Percentiles rank a stretch among this genome's conserved stretches.
These are phyloP conservation scores for Terebella lapidaria DNA, from an alignment of 2,888 invertebrate species.

Conservation along the genomic window DNA sequence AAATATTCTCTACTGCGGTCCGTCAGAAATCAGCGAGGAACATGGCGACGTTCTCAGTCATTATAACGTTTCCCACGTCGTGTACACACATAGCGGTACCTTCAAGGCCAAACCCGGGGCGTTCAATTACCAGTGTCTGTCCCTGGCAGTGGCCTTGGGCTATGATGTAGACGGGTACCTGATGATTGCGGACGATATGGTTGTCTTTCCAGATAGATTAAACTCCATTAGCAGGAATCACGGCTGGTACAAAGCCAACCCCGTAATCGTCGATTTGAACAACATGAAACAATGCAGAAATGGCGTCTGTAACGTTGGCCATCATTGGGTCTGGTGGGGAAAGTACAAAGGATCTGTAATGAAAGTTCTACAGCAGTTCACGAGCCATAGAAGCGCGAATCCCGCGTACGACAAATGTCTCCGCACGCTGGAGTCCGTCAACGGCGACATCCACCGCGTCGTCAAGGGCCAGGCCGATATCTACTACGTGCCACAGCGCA, in stretches of 20 bases:
- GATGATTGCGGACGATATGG: conserved; percentile 24
- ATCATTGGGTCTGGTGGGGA: conserved; percentile 23
- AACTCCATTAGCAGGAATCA: neutral
- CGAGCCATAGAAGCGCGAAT: neutral
- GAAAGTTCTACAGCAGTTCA: conserved; percentile 7
- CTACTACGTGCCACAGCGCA: conserved; percentile 22
- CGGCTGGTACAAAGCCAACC: conserved; percentile 17
- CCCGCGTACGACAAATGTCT: neutral
- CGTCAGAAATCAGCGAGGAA: conserved; percentile 6
- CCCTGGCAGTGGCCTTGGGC: conserved; percentile 14
- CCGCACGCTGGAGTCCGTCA: conserved; percentile 7
- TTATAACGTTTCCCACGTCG: conserved; percentile 15
- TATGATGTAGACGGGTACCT: conserved; percentile 20
- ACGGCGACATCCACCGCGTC: conserved; percentile 16
- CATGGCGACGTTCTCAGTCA: conserved; percentile 5
- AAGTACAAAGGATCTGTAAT: conserved; percentile 16
- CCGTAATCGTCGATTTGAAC: conserved; percentile 19
- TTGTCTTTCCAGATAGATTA: conserved; percentile 12
- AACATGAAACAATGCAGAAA: conserved; percentile 19
- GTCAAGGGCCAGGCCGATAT: conserved; percentile 23
- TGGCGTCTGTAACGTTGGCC: conserved; percentile 23
- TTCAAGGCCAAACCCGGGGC: conserved; percentile 19
- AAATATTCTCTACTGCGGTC: conserved; percentile 25
- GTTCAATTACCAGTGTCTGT: conserved; percentile 24
- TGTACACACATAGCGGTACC: conserved; percentile 7